phyloP scores from a whole-genome alignment of 2,113 vertebrate species.

The Athene cunicularia region DNA sequence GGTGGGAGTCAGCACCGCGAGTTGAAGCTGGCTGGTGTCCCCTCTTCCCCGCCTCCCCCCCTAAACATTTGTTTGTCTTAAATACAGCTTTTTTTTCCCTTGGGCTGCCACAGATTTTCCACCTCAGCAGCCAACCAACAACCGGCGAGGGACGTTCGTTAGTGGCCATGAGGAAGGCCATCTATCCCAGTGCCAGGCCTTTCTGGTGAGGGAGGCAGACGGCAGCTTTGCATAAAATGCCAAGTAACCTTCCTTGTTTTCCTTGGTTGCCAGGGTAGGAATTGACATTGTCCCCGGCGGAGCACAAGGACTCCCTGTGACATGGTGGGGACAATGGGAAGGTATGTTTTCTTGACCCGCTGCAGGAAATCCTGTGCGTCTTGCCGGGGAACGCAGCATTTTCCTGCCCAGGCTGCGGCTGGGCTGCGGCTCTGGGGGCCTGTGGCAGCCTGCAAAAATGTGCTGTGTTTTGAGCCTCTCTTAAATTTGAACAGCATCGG shows the following conservation, averaged over 20 bases:
- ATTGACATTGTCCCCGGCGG: conserved; percentile 31
- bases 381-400: conserved; percentile 55
- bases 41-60: background rate
- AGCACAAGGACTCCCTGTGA: conserved; percentile 58
- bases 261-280: conserved; percentile 55
- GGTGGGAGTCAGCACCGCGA: fast-evolving
- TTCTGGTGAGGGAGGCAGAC: background rate
- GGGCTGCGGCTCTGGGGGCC: background rate
- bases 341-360: conserved; percentile 78
- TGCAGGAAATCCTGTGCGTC: conserved; percentile 80
- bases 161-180: background rate
- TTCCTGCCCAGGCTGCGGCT: conserved; percentile 31
- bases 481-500: background rate
- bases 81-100: background rate
- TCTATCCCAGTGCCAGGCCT: background rate
- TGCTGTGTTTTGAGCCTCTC: background rate
- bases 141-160: background rate
- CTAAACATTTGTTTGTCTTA: conserved; percentile 11
- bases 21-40: background rate
- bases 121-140: background rate
- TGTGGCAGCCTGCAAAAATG: background rate
- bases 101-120: conserved; percentile 21
- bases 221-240: background rate
- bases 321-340: conserved; percentile 71
- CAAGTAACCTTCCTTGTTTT: conserved; percentile 51